Percentiles rank a stretch among this genome's conserved stretches.
phyloP scores from a whole-genome alignment of 1,140 invertebrate genomes.

The Panonychus citri region DNA sequence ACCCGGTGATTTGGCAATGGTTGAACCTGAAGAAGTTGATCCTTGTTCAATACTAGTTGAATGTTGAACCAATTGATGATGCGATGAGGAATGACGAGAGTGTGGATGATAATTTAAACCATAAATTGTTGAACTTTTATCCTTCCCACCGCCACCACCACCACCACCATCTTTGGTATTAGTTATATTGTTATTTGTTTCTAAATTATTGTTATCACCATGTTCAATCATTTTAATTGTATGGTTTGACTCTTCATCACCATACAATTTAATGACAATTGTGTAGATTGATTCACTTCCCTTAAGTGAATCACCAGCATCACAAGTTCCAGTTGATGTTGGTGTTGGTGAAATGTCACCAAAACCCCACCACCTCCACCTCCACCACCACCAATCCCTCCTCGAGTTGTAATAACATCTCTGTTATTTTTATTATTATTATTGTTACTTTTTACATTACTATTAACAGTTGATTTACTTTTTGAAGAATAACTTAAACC shows the following conservation, averaged over 20 bases:
- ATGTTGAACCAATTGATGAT: too few relatives aligned
- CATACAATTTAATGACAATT: slow-evolving; percentile 61
- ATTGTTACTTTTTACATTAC: too few relatives aligned
- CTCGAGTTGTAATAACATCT: too few relatives aligned
- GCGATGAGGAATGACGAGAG: too few relatives aligned
- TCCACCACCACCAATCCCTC: too few relatives aligned
- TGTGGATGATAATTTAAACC: not conserved
- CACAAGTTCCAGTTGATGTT: not conserved
- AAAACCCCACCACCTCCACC: too few relatives aligned
- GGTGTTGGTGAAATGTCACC: not conserved
- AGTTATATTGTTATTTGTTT: not conserved
- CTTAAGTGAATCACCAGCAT: not conserved
- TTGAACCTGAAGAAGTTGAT: not conserved
- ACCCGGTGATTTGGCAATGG: not conserved
- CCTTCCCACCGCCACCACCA: not conserved
- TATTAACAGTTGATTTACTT: not conserved
- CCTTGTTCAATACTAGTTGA: not conserved
- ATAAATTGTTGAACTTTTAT: too few relatives aligned
- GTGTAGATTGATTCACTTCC: slow-evolving; percentile 44
- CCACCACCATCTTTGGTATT: not conserved
- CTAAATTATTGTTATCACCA: not conserved
- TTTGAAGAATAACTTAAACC: not conserved
- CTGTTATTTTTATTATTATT: too few relatives aligned
- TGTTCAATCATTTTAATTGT: slow-evolving; percentile 1
- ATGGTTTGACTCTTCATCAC: not conserved